These are phyloP conservation scores for Phenganax subtilis DNA, from an alignment of 92 coral and sea anemone species.

Conservation along the genomic window DNA sequence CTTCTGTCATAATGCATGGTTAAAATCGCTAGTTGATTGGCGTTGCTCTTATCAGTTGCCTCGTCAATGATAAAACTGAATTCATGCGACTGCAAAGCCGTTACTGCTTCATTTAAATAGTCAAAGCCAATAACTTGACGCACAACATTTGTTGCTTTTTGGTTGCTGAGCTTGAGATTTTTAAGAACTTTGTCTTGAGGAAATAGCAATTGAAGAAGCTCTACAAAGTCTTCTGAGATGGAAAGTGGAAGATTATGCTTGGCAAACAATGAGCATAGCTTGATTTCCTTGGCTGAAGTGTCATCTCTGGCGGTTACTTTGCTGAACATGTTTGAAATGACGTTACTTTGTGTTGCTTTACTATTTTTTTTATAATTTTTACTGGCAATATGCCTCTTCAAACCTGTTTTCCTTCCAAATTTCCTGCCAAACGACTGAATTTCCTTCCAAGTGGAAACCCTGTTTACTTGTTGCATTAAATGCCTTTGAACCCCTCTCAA, in stretches of 20 bases:
- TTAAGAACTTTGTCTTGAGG: background rate
- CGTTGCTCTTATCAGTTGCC: conserved; percentile 5
- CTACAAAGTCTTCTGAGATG: background rate
- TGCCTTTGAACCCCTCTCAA: too few species aligned
- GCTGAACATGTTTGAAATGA: too few species aligned
- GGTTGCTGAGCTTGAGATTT: background rate
- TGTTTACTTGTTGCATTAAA: too few species aligned
- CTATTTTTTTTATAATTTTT: too few species aligned
- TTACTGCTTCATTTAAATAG: conserved; percentile 6
- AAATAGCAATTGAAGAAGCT: background rate
- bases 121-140: conserved; percentile 17
- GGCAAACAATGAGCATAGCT: background rate
- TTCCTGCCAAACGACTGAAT: too few species aligned
- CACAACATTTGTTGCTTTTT: conserved; percentile 16
- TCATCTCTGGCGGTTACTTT: too few species aligned
- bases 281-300: background rate
- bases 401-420: too few species aligned
- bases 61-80: conserved; percentile 17
- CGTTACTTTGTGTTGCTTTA: too few species aligned
- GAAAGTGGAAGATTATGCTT: background rate
- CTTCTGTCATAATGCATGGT: background rate
- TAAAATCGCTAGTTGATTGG: conserved; percentile 22
- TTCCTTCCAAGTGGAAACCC: too few species aligned
- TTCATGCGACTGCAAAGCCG: background rate
- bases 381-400: too few species aligned